Base-by-base conservation (phyloP, 35 echinoderm and acorn worm genomes). In the Heliocidaris erythrogramma region DNA sequence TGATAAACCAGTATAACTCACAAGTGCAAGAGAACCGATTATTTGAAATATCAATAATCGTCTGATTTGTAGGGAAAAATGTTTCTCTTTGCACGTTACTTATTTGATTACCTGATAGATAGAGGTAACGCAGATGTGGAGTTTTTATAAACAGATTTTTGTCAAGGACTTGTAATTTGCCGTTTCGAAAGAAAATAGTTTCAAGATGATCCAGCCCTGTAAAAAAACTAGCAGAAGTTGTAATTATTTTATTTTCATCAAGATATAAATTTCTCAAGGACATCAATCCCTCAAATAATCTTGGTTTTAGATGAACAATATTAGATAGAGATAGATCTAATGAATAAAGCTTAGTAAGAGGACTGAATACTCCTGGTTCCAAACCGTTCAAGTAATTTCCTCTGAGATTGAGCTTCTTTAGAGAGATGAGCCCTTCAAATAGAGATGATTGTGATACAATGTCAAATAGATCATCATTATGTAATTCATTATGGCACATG, bases 11-110 rank as follows among this genome's bases (percentile, higher is more conserved):
- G 12, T 42, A 5, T 89, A 89, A 48, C 24, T 89, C 31, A 47
- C 87, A 89, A 48, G 31, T 89, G 87, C 87, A 89, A 24, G 87
- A 47, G 31, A 89, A 47, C 31, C 31, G 32, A 89, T 89, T 89
- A 32, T 48, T 32, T 32, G 86, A 88, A 18, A 89, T 89, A 48
- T 89, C 87, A 89, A 89, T 47, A 9, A 89, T 21, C 5, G 87
- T 47, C 16, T 89, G 30, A 89, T 89, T 48, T 89, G 87, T 89
- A 17, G 87, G 87, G 47, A 89, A 89, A 30, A 32, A 17, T 14
- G 87, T 89, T 32, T 48, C 87, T 17, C 14, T 32, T 0, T 47
- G 87, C 24, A 89, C 47, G 7, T 32, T 32, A 48, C 47, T 89
- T 12, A 89, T 89, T 31, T 89, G 31, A 32, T 89, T 89, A 16